Evolutionary conservation across 2,888 invertebrate species (phyloP).

Genomic region (Lordiphosa andalusiaca): DNA sequence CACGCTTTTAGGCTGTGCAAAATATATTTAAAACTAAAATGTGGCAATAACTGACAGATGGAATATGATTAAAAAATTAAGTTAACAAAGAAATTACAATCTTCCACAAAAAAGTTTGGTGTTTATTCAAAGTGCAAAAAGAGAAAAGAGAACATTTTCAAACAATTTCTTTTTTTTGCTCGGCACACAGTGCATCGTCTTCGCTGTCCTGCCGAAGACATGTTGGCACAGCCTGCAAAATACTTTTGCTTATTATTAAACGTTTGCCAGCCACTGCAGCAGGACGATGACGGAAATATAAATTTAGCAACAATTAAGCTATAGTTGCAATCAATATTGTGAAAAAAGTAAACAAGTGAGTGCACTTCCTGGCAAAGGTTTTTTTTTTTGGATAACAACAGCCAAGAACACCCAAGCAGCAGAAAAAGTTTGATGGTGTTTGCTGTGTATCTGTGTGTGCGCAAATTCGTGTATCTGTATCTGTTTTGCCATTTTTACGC

Average conservation of each 20-base stretch:
- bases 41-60: neutral
- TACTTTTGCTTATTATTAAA: slow-evolving; percentile 54
- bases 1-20: slow-evolving; percentile 53
- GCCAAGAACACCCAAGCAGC: too few relatives aligned
- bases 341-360: slow-evolving; percentile 48
- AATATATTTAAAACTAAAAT: slow-evolving; percentile 30
- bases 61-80: slow-evolving; percentile 5
- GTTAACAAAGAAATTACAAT: neutral
- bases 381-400: too few relatives aligned
- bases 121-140: too few relatives aligned
- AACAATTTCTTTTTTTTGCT: too few relatives aligned
- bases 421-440: neutral
- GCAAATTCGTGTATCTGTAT: slow-evolving; percentile 28
- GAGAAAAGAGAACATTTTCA: slow-evolving; percentile 6
- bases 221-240: slow-evolving; percentile 33
- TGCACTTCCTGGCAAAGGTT: neutral
- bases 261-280: slow-evolving; percentile 53
- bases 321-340: slow-evolving; percentile 58
- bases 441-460: slow-evolving; percentile 20
- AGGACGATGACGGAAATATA: slow-evolving; percentile 45
- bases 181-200: neutral
- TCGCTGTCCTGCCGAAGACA: too few relatives aligned
- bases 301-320: slow-evolving; percentile 23
- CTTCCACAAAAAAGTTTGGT: too few relatives aligned
- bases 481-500: slow-evolving; percentile 52